Conservation (phyloP, 2,113 vertebrate species). For the Taurulus bubalis region DNA sequence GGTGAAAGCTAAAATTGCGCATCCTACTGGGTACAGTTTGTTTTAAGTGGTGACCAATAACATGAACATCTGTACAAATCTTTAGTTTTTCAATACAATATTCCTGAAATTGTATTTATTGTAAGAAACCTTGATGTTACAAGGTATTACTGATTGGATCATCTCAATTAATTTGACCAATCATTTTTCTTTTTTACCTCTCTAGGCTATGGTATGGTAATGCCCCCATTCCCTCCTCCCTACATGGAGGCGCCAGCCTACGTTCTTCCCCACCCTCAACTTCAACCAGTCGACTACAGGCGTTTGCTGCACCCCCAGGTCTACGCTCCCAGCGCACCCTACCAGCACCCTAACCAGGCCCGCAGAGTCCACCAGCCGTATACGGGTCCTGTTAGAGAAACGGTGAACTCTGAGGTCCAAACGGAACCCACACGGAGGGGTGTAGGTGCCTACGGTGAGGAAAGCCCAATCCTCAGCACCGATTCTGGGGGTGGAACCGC, state of each 20-base stretch:
- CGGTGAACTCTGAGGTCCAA: constrained; percentile 68
- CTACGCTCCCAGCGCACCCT: background rate
- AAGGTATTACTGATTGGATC: too few relatives aligned
- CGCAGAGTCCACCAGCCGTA: constrained; percentile 37
- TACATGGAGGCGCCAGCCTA: constrained; percentile 74
- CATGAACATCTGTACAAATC: background rate
- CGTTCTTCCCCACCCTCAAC: constrained; percentile 62
- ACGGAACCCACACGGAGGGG: constrained; percentile 50
- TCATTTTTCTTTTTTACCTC: background rate
- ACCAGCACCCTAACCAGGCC: constrained; percentile 56
- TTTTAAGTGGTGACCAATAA: background rate
- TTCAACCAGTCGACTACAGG: constrained; percentile 71
- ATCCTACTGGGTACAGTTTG: background rate
- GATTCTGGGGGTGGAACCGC: constrained; percentile 71
- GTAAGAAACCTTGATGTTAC: background rate
- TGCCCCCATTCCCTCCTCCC: constrained; percentile 63
- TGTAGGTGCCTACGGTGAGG: background rate
- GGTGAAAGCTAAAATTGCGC: background rate
- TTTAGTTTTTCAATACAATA: background rate
- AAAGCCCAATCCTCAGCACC: constrained; percentile 22
- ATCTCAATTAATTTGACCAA: background rate
- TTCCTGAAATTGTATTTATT: background rate
- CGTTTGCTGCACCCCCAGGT: constrained; percentile 54
- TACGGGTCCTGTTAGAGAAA: constrained; percentile 19
- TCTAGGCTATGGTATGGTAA: constrained; percentile 74